Conservation (phyloP, 2,797 vertebrate genomes). For the Bovichtus variegatus region DNA sequence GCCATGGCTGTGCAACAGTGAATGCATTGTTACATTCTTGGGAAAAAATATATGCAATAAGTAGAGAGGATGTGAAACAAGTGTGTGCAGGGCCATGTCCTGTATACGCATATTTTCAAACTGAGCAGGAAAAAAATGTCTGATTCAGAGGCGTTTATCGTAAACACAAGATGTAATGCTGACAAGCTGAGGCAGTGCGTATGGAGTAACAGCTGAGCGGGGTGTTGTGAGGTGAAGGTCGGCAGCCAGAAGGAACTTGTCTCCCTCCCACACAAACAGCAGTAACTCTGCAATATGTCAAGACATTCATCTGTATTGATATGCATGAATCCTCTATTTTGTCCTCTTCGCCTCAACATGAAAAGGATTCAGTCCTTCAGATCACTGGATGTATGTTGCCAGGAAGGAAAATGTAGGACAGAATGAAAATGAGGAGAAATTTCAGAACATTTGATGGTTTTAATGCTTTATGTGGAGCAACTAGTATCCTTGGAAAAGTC, state of each 20-base stretch:
- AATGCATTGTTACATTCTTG: constrained; percentile 27
- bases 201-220: constrained; percentile 24
- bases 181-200: constrained; percentile 16
- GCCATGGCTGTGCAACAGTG: constrained; percentile 11
- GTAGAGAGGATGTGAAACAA: neutral
- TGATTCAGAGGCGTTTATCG: constrained; percentile 24
- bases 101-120: constrained; percentile 2
- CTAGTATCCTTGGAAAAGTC: neutral
- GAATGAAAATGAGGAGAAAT: neutral
- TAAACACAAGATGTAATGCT: constrained; percentile 31
- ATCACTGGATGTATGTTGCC: neutral
- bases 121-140: neutral
- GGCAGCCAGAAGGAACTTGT: constrained; percentile 37
- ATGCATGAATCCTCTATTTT: neutral
- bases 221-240: constrained; percentile 50
- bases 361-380: neutral
- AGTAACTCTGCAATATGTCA: constrained; percentile 1
- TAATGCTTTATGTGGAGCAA: neutral
- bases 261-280: constrained; percentile 18
- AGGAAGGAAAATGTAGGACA: neutral
- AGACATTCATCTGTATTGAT: neutral
- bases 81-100: neutral
- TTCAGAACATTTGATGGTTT: neutral
- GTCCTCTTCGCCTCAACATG: neutral
- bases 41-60: neutral